These are phyloP conservation scores for Orgyia antiqua DNA, from an alignment of 2,888 invertebrate species.

Conservation along the genomic window DNA sequence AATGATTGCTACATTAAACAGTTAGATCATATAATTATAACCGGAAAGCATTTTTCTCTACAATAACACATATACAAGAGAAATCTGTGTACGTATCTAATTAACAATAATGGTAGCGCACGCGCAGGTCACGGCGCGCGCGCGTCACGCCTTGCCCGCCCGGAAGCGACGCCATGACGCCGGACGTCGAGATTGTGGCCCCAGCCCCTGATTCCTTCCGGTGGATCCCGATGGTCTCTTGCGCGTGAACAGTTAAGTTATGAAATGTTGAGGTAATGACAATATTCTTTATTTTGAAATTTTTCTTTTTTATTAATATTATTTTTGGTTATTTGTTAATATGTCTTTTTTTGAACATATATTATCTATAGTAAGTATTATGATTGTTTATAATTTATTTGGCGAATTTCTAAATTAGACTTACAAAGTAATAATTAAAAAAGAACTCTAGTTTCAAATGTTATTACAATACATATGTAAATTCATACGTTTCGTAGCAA, in stretches of 20 bases:
- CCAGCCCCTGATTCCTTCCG: slow-evolving; percentile 76
- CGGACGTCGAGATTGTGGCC: slow-evolving; percentile 73
- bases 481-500: too few species aligned
- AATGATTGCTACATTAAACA: too few species aligned
- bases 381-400: too few species aligned
- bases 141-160: slow-evolving; percentile 43
- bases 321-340: too few species aligned
- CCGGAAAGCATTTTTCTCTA: slow-evolving; percentile 27
- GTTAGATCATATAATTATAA: slow-evolving; percentile 16
- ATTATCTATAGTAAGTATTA: too few species aligned
- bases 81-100: slow-evolving; percentile 29
- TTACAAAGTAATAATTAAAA: too few species aligned
- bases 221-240: slow-evolving; percentile 40
- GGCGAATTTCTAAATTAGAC: too few species aligned
- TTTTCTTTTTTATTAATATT: too few species aligned
- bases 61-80: slow-evolving; percentile 12
- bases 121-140: slow-evolving; percentile 58
- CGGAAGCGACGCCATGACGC: slow-evolving; percentile 61
- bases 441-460: too few species aligned
- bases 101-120: slow-evolving; percentile 44
- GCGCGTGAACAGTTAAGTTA: slow-evolving; percentile 17
- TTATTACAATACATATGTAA: too few species aligned
- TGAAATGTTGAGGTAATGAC: slow-evolving; percentile 11
- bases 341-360: too few species aligned
- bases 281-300: slow-evolving; percentile 7